Evolutionary conservation across 2,113 vertebrate species (phyloP).

Genomic region (Vidua chalybeata): DNA sequence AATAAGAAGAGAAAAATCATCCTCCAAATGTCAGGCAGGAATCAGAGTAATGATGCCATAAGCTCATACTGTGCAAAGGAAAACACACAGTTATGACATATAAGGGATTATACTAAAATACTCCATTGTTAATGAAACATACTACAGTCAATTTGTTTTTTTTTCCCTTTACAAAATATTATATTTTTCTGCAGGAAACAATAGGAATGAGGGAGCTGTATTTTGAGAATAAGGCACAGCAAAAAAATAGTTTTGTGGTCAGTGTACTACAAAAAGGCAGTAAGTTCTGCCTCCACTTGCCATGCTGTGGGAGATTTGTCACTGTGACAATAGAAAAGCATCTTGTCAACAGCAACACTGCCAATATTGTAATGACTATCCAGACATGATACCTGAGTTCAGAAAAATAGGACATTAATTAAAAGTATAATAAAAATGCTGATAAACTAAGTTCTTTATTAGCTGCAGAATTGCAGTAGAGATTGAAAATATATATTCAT

Average conservation of each 20-base stretch:
- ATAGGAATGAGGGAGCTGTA: neutral
- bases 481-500: neutral
- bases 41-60: neutral
- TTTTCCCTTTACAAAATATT: neutral
- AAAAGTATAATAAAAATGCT: neutral
- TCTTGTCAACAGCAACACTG: neutral
- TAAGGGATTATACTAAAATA: neutral
- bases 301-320: neutral
- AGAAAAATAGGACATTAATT: neutral
- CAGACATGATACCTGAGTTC: neutral
- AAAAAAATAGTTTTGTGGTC: neutral
- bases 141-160: neutral
- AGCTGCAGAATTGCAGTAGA: neutral
- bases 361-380: neutral
- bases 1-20: neutral
- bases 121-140: neutral
- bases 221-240: neutral
- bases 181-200: neutral
- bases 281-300: constrained; percentile 8
- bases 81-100: neutral
- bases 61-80: neutral
- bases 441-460: neutral
- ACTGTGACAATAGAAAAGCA: neutral
- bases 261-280: neutral
- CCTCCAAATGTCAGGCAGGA: neutral